Evolutionary conservation across 2,888 invertebrate species (phyloP).

Genomic region (Parnassius smintheus): DNA sequence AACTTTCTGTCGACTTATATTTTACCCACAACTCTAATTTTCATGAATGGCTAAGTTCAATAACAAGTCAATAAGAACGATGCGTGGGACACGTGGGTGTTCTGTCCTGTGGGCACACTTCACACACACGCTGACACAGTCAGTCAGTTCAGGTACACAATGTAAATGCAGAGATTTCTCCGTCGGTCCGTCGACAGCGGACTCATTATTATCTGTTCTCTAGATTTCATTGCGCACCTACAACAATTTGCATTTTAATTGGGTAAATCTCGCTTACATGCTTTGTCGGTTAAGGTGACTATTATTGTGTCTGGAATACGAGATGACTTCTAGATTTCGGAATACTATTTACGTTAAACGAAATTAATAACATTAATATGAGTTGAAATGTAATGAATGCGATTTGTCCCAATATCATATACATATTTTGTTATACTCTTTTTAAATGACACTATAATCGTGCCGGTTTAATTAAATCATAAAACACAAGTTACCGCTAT

Average conservation of each 20-base stretch:
- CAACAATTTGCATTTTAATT: slow-evolving; percentile 59
- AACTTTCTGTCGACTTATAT: slow-evolving; percentile 3
- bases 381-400: too few relatives aligned
- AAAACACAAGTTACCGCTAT: slow-evolving; percentile 13
- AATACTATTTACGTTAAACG: too few relatives aligned
- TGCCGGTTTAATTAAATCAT: slow-evolving; percentile 21
- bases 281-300: slow-evolving; percentile 31
- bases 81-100: slow-evolving; percentile 44
- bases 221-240: slow-evolving; percentile 53
- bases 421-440: too few relatives aligned
- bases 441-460: not conserved
- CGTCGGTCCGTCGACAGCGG: slow-evolving; percentile 37
- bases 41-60: slow-evolving; percentile 31
- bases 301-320: not conserved
- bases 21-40: not conserved
- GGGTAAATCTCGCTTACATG: slow-evolving; percentile 45
- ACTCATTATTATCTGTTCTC: slow-evolving; percentile 50
- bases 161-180: slow-evolving; percentile 61
- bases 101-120: slow-evolving; percentile 47
- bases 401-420: too few relatives aligned
- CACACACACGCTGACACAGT: too few relatives aligned
- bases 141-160: slow-evolving; percentile 39
- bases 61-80: slow-evolving; percentile 42
- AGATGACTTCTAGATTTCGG: too few relatives aligned
- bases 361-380: too few relatives aligned